Conservation (phyloP, 2,113 vertebrate species). For the Nansenia antarctica region DNA sequence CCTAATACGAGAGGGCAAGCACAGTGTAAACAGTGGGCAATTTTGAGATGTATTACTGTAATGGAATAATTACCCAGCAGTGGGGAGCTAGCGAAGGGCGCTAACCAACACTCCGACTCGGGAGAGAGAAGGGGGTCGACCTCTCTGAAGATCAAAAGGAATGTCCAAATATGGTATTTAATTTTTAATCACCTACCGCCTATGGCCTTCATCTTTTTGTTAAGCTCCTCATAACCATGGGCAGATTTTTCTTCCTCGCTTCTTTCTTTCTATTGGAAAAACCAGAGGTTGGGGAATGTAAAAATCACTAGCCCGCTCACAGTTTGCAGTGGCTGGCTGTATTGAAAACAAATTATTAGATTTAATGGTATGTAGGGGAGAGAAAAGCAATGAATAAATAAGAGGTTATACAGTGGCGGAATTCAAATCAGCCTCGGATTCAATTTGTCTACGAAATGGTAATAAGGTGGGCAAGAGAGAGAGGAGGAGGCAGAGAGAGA, state of each 20-base stretch:
- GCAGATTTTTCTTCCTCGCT: constrained; percentile 31
- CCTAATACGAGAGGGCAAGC: constrained; percentile 40
- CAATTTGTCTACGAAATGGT: constrained; percentile 72
- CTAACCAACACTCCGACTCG: constrained; percentile 21
- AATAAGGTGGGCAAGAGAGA: constrained; percentile 60
- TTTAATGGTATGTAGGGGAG: constrained; percentile 69
- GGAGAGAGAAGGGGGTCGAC: constrained; percentile 4
- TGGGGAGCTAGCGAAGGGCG: constrained; percentile 18
- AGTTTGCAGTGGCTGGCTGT: constrained; percentile 38
- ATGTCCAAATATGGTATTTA: constrained; percentile 49
- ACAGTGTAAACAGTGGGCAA: constrained; percentile 50
- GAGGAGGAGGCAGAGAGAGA: constrained; percentile 62
- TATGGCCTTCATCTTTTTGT: constrained; percentile 32
- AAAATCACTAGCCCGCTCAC: constrained; percentile 48
- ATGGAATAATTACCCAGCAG: constrained; percentile 49
- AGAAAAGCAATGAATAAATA: constrained; percentile 76
- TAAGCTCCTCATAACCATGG: constrained; percentile 31
- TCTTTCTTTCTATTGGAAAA: constrained; percentile 35
- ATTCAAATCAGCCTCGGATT: constrained; percentile 76
- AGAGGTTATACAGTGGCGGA: constrained; percentile 63
- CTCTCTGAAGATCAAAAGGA: constrained; percentile 41
- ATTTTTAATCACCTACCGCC: constrained; percentile 41
- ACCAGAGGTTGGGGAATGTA: constrained; percentile 20
- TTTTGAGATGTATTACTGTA: constrained; percentile 48
- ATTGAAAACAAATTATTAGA: constrained; percentile 67